A percentile compares a stretch with the other conserved stretches of the same genome.
phyloP scores from a whole-genome alignment of 2,888 invertebrate species.

The Syrista parreyssii region DNA sequence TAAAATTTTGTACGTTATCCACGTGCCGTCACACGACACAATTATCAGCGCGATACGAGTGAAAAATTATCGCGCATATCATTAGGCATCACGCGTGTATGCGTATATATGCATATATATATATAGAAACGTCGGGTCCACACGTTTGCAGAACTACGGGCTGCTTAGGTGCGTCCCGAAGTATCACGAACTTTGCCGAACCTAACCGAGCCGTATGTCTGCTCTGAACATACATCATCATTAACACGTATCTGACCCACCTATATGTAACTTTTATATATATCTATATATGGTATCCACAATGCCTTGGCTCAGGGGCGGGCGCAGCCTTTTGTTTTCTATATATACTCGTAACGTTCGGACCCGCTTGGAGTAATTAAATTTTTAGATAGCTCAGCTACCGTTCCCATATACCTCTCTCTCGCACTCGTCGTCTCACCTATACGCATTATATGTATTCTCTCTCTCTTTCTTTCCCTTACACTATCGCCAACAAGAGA shows the following conservation, averaged over 20 bases:
- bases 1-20: constrained; percentile 20
- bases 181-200: neutral
- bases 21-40: constrained; percentile 22
- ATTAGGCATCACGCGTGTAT: neutral
- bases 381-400: constrained; percentile 8
- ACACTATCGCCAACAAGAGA: neutral
- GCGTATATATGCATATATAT: neutral
- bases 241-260: constrained; percentile 37
- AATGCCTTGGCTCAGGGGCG: constrained; percentile 18
- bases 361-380: constrained; percentile 11
- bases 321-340: constrained; percentile 20
- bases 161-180: constrained; percentile 1
- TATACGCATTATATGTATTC: neutral
- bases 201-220: constrained; percentile 4
- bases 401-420: neutral
- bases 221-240: constrained; percentile 29
- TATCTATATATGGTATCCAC: constrained; percentile 15
- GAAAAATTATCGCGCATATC: constrained; percentile 37
- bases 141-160: neutral
- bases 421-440: neutral
- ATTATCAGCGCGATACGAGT: constrained; percentile 38
- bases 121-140: constrained; percentile 6
- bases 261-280: constrained; percentile 11
- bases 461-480: neutral
- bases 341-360: neutral